Base-by-base conservation (phyloP, 2,113 vertebrate species). In the Apaloderma vittatum region DNA sequence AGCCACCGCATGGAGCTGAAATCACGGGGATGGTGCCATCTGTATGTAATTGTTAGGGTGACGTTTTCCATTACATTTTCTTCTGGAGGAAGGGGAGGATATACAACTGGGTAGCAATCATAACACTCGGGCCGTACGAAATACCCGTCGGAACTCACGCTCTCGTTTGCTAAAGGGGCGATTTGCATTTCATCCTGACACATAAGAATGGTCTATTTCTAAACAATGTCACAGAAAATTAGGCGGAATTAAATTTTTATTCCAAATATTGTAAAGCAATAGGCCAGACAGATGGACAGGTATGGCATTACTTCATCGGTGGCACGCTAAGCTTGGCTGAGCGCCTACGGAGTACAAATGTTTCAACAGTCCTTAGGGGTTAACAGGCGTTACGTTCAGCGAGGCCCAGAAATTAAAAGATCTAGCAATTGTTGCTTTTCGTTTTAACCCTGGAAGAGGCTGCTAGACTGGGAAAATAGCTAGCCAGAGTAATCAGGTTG, bases 271-370 rank as follows among this genome's bases (percentile, higher is more conserved):
- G 94, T 95, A 97, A 97, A 97, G 97, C 89, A 94, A 91, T 80
- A 94, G 84, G 93, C 95, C 94, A 95, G 97, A 83, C 96, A 97
- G 96, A 98, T 95, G 94, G 95, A 95, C 95, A 97, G 97, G 97
- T 97, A 98, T 86, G 96, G 96, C 92, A 94, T 98, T 65, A 98
- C 96, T 97, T 97, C 97, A 98, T 97, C 86, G 87, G 93, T 43
- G 79, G 94, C 96, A 88, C 68, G 92, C 92, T 70, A 95, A 75
- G 86, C 68, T 97, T 97, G 98, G 96, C 97, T 48, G 51, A 2
- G 34, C 43, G 95, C 97, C 96, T 71, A n/a, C 2, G 4, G 65
- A 94, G 49, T 23, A 93, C 90, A 96, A 97, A 94, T 55, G 71
- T 91, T 95, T 94, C 86, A 92, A 95, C 85, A 57, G 88, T 96